Percentiles rank a stretch among this genome's conserved stretches.
phyloP scores from a whole-genome alignment of 2,888 invertebrate genomes.

The Ophioninae sp. region DNA sequence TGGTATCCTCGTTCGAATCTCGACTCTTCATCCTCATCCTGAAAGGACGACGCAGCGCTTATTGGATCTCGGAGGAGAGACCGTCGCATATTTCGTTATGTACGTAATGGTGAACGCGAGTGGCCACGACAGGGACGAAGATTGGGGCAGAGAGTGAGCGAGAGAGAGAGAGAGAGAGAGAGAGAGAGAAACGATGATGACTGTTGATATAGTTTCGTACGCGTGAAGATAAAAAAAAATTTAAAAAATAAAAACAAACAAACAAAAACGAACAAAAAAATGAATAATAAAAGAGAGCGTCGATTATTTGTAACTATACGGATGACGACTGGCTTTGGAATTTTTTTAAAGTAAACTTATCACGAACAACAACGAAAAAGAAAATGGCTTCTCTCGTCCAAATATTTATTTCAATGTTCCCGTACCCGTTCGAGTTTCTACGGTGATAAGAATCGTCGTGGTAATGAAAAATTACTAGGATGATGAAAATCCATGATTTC shows the following conservation, averaged over 20 bases:
- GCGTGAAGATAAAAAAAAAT: too few species aligned
- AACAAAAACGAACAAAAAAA: neutral
- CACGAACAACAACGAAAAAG: conserved; percentile 21
- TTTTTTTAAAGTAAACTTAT: conserved; percentile 54
- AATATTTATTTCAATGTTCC: conserved; percentile 2
- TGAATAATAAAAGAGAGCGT: conserved; percentile 40
- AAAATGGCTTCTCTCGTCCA: neutral
- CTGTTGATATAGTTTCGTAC: conserved; percentile 49
- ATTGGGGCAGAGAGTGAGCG: neutral
- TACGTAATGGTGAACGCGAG: conserved; percentile 33
- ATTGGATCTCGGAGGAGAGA: conserved; percentile 17
- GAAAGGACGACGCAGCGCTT: conserved; percentile 9
- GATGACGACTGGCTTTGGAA: conserved; percentile 47
- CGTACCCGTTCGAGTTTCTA: neutral
- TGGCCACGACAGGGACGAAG: conserved; percentile 11
- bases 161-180: neutral
- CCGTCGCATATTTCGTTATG: conserved; percentile 33
- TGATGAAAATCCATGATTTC: too few species aligned
- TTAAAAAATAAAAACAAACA: conserved; percentile 17
- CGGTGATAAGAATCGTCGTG: too few species aligned
- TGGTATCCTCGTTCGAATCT: conserved; percentile 25
- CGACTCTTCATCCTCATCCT: conserved; percentile 8
- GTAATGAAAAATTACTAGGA: too few species aligned
- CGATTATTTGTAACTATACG: conserved; percentile 52
- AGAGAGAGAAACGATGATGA: conserved; percentile 38